Evolutionary conservation across 2,888 invertebrate species (phyloP).

Genomic region (Hirtodrosophila trivittata): DNA sequence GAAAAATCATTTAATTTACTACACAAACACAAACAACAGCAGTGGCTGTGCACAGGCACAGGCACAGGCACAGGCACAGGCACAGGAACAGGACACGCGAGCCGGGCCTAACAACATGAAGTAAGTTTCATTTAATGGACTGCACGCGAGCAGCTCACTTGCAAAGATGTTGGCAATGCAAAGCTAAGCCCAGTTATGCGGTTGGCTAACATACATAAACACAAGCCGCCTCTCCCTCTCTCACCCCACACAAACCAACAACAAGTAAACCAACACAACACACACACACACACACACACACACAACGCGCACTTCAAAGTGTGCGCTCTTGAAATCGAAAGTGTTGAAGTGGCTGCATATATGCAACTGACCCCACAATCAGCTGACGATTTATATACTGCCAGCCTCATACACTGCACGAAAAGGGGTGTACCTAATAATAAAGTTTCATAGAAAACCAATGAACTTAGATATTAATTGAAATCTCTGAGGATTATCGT

Average conservation of each 20-base stretch:
- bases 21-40: slow-evolving; percentile 53
- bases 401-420: background rate
- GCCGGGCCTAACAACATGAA: slow-evolving; percentile 68
- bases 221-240: background rate
- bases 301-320: slow-evolving; percentile 2
- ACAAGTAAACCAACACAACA: slow-evolving; percentile 7
- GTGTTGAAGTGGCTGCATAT: slow-evolving; percentile 41
- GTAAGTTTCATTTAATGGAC: slow-evolving; percentile 79
- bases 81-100: slow-evolving; percentile 8
- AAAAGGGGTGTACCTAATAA: background rate
- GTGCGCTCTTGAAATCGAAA: slow-evolving; percentile 44
- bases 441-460: background rate
- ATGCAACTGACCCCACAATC: slow-evolving; percentile 37
- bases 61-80: background rate
- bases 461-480: no score
- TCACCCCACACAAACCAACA: background rate
- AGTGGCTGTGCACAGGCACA: background rate
- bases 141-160: slow-evolving; percentile 40
- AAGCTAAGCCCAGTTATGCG: slow-evolving; percentile 56
- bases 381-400: slow-evolving; percentile 26
- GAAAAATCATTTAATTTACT: slow-evolving; percentile 79
- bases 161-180: slow-evolving; percentile 39
- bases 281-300: slow-evolving; percentile 9
- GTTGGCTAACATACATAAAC: slow-evolving; percentile 33
- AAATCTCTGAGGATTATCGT: no score